These are phyloP conservation scores for Hypotaenidia philippensis DNA, from an alignment of 2,797 vertebrate species.

Conservation along the genomic window DNA sequence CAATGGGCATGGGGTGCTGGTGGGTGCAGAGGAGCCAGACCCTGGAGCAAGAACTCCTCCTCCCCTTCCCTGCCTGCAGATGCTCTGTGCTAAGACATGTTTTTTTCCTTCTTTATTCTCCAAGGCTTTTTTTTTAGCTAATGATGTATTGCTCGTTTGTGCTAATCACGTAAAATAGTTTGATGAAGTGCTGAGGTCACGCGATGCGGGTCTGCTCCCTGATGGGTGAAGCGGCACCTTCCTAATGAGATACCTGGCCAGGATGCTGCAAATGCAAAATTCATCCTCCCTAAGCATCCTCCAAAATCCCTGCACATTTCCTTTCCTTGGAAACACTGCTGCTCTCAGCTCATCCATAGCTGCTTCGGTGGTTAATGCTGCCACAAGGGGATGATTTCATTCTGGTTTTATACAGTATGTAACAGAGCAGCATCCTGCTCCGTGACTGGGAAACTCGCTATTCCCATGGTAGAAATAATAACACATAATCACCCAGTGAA, in stretches of 20 bases:
- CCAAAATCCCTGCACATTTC: neutral
- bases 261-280: neutral
- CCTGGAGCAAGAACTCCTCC: neutral
- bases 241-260: neutral
- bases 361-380: neutral
- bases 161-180: neutral
- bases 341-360: neutral
- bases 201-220: neutral
- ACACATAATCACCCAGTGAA: neutral
- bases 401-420: neutral
- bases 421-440: neutral
- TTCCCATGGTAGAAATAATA: neutral
- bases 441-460: neutral
- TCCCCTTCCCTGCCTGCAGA: neutral
- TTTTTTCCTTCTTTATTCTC: neutral
- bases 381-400: neutral
- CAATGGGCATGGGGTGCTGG: neutral
- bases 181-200: neutral
- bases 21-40: neutral
- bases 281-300: neutral
- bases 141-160: neutral
- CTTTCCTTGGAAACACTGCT: neutral
- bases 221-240: neutral
- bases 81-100: fast-evolving
- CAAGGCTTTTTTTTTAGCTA: neutral